Evolutionary conservation across 2,888 invertebrate genomes (phyloP).

Genomic region (Agrochola litura): DNA sequence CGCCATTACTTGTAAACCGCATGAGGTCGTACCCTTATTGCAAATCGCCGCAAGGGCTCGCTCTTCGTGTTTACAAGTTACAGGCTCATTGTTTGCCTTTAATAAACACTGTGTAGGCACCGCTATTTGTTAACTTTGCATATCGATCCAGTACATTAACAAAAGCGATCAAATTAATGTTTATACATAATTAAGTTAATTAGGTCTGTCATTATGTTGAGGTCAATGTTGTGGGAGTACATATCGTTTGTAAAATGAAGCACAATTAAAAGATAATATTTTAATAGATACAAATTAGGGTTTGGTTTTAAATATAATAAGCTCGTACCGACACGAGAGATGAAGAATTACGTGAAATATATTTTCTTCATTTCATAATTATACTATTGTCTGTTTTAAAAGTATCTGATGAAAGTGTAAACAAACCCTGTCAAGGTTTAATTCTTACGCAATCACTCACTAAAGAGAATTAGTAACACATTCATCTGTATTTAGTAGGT

Average conservation of each 20-base stretch:
- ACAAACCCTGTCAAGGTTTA: not conserved
- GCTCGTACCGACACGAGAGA: no score
- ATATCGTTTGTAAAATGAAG: constrained; percentile 16
- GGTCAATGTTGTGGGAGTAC: constrained; percentile 19
- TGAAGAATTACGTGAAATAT: no score
- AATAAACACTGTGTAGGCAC: constrained; percentile 78
- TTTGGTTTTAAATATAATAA: no score
- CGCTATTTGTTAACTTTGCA: constrained; percentile 60
- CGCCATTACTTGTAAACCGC: constrained; percentile 24
- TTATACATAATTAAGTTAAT: constrained; percentile 67
- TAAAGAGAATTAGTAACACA: not conserved
- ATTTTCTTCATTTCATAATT: no score
- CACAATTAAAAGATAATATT: constrained; percentile 11
- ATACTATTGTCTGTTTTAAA: no score
- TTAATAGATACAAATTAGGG: not conserved
- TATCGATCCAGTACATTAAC: constrained; percentile 72
- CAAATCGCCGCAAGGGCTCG: constrained; percentile 76
- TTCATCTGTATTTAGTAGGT: not conserved
- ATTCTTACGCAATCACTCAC: not conserved
- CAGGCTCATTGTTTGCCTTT: constrained; percentile 77
- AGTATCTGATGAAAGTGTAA: not conserved
- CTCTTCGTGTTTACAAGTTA: constrained; percentile 77
- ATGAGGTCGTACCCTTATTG: constrained; percentile 67
- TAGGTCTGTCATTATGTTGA: constrained; percentile 45
- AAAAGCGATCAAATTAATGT: constrained; percentile 62